phyloP scores from a whole-genome alignment of 2,888 invertebrate genomes.

The Macropis europaea region DNA sequence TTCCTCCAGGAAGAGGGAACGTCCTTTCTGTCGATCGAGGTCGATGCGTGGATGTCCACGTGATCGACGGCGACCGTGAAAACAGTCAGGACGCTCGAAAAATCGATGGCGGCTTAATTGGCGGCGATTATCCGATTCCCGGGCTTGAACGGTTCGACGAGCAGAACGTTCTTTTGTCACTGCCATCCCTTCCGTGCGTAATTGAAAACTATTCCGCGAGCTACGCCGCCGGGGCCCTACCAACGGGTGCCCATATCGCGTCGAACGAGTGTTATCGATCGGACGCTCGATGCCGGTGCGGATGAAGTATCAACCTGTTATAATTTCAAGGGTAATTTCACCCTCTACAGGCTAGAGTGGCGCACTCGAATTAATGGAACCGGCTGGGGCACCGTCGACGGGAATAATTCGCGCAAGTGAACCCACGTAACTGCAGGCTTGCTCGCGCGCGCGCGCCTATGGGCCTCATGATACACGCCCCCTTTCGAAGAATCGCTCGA shows the following conservation, averaged over 20 bases:
- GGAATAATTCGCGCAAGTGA: constrained; percentile 62
- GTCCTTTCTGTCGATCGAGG: constrained; percentile 20
- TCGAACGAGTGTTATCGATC: constrained; percentile 58
- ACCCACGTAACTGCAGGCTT: constrained; percentile 38
- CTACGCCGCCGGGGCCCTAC: background rate
- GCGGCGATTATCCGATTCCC: constrained; percentile 42
- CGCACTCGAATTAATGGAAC: constrained; percentile 66
- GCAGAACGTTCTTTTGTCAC: constrained; percentile 28
- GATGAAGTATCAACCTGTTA: constrained; percentile 67
- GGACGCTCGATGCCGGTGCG: constrained; percentile 54
- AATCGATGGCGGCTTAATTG: constrained; percentile 33
- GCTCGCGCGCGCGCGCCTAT: constrained; percentile 8
- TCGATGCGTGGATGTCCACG: background rate
- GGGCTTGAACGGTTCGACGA: constrained; percentile 24
- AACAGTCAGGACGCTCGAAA: constrained; percentile 22
- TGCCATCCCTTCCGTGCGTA: constrained; percentile 25
- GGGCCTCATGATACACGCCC: background rate
- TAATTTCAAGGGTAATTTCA: constrained; percentile 72
- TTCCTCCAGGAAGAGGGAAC: constrained; percentile 29
- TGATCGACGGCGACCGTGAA: background rate
- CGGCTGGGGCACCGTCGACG: constrained; percentile 59
- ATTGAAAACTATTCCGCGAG: constrained; percentile 33
- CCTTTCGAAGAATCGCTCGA: constrained; percentile 45
- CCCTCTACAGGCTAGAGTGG: constrained; percentile 57
- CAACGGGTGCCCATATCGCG: constrained; percentile 36